Evolutionary conservation across 2,113 vertebrate species (phyloP).

Genomic region (Anas platyrhynchos): DNA sequence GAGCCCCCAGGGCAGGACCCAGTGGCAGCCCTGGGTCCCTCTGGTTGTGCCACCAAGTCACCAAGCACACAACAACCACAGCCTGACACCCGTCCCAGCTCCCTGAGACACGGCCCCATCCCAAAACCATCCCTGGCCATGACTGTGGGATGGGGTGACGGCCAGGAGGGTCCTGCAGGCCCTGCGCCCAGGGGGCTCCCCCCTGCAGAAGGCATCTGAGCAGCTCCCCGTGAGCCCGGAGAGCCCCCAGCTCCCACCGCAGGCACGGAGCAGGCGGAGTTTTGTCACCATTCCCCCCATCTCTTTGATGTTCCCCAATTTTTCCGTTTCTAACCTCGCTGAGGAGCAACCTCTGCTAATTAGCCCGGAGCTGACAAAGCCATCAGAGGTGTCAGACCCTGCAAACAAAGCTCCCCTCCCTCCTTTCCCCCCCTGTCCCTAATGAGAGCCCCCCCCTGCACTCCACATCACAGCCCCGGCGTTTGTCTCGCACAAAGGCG

Average conservation of each 20-base stretch:
- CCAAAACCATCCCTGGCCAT: not conserved
- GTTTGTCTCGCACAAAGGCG: slow-evolving; percentile 57
- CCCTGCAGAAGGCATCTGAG: not conserved
- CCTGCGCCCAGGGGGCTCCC: not conserved
- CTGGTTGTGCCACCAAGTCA: not conserved
- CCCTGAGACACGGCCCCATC: not conserved
- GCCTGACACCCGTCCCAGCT: not conserved
- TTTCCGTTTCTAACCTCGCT: slow-evolving; percentile 12
- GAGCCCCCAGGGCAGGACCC: not conserved
- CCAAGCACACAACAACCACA: not conserved
- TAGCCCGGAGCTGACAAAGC: slow-evolving; percentile 60
- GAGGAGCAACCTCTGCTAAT: slow-evolving; percentile 47
- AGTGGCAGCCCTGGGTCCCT: not conserved
- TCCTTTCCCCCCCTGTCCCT: not conserved
- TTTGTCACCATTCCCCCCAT: slow-evolving; percentile 26
- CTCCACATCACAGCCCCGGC: slow-evolving; percentile 13
- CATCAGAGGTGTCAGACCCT: slow-evolving; percentile 67
- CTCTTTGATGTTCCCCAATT: slow-evolving; percentile 43
- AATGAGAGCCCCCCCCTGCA: not conserved
- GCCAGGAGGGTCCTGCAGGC: not conserved
- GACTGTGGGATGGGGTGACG: accelerated
- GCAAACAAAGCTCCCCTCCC: slow-evolving; percentile 53
- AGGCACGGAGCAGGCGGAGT: not conserved
- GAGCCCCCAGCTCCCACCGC: not conserved
- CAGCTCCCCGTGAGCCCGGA: not conserved